These are phyloP conservation scores for Dromiciops gliroides DNA, from an alignment of 2,113 vertebrate species.

Conservation along the genomic window DNA sequence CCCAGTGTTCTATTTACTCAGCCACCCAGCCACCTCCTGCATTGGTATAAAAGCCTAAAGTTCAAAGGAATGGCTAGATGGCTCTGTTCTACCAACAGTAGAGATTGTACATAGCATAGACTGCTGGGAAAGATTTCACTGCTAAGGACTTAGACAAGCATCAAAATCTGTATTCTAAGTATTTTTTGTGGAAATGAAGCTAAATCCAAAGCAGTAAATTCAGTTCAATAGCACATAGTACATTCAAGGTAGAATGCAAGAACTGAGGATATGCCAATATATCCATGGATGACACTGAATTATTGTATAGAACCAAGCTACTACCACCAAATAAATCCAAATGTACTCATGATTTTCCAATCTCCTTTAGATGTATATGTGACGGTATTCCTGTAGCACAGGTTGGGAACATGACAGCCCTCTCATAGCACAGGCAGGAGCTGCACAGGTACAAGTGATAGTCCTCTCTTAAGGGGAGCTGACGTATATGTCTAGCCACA, in stretches of 20 bases:
- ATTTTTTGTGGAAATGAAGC: constrained; percentile 18
- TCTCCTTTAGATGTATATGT: neutral
- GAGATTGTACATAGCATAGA: neutral
- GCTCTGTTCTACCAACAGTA: neutral
- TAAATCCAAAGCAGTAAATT: neutral
- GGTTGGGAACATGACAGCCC: neutral
- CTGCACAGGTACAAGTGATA: neutral
- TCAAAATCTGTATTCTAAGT: constrained; percentile 13
- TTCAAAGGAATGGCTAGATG: neutral
- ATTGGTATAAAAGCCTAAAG: neutral
- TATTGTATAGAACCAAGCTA: neutral
- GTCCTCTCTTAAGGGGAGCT: neutral
- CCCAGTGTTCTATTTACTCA: no score
- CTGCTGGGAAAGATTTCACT: constrained; percentile 1
- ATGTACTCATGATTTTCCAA: neutral
- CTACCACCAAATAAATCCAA: neutral
- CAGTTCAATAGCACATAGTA: neutral
- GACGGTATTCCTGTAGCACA: no score
- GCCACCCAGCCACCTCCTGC: no score
- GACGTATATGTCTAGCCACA: neutral
- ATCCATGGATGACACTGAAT: neutral
- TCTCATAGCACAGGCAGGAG: neutral
- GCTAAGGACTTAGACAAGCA: neutral
- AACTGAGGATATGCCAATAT: neutral
- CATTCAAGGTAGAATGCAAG: neutral